Evolutionary conservation across 2,113 vertebrate species (phyloP).

Genomic region (Pygoscelis adeliae): DNA sequence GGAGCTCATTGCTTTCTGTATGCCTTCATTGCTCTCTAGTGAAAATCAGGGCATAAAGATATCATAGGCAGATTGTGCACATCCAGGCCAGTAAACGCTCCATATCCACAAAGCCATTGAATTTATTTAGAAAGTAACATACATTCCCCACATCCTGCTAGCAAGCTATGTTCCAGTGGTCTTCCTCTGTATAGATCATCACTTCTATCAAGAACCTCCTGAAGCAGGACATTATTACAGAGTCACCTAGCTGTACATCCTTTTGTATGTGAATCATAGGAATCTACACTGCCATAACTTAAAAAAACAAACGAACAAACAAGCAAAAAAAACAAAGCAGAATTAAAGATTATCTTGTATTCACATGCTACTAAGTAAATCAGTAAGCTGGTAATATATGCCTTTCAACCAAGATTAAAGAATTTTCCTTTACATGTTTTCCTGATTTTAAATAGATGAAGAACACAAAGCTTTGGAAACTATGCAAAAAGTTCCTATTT

Average conservation of each 20-base stretch:
- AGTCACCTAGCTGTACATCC: neutral
- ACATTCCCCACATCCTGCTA: neutral
- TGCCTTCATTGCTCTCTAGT: neutral
- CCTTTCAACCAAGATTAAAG: neutral
- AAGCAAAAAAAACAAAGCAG: neutral
- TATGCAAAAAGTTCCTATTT: neutral
- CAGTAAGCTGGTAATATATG: fast-evolving
- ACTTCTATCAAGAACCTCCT: neutral
- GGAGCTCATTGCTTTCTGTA: neutral
- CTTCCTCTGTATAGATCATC: neutral
- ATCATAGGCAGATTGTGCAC: neutral
- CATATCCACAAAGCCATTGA: neutral
- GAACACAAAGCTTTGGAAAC: neutral
- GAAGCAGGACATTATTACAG: neutral
- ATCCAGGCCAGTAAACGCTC: neutral
- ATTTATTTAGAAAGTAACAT: neutral
- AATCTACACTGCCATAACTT: neutral
- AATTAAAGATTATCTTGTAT: neutral
- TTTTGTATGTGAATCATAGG: neutral
- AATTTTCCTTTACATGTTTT: neutral
- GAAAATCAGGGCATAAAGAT: neutral
- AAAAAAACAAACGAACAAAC: neutral
- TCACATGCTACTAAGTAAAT: neutral
- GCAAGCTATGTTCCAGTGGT: neutral
- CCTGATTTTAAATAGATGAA: neutral